A percentile compares a stretch with the other conserved stretches of the same genome.
Evolutionary conservation across 1,140 invertebrate species (phyloP).

Genomic region (Acromyrmex heyeri): DNA sequence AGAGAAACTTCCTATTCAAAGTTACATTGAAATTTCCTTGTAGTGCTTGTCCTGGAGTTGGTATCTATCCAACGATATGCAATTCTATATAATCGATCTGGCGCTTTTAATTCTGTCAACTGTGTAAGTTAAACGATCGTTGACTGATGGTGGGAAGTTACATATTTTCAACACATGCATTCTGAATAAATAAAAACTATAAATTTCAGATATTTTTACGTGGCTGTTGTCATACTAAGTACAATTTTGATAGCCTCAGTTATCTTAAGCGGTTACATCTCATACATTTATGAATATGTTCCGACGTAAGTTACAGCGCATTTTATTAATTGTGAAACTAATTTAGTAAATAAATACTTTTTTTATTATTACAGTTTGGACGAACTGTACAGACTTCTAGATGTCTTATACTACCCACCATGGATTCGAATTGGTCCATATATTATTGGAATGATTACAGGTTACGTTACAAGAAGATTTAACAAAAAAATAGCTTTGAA

Average conservation of each 20-base stretch:
- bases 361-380: constrained; percentile 80
- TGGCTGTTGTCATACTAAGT: constrained; percentile 72
- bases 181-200: neutral
- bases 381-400: constrained; percentile 81
- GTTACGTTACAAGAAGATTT: constrained; percentile 81
- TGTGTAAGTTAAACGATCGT: constrained; percentile 82
- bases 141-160: too few relatives aligned
- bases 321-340: neutral
- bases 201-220: constrained; percentile 82
- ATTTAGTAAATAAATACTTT: neutral
- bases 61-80: constrained; percentile 94
- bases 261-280: constrained; percentile 79
- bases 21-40: constrained; percentile 29
- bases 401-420: constrained; percentile 85
- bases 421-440: constrained; percentile 87
- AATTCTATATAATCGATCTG: constrained; percentile 89
- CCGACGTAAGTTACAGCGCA: constrained; percentile 83
- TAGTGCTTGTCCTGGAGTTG: constrained; percentile 93
- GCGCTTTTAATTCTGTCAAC: constrained; percentile 87
- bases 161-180: too few relatives aligned
- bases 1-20: neutral
- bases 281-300: constrained; percentile 82
- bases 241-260: constrained; percentile 80
- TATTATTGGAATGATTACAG: constrained; percentile 85
- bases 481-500: constrained; percentile 81